phyloP scores from a whole-genome alignment of 2,888 invertebrate genomes.

The Eutolmus rufibarbis region DNA sequence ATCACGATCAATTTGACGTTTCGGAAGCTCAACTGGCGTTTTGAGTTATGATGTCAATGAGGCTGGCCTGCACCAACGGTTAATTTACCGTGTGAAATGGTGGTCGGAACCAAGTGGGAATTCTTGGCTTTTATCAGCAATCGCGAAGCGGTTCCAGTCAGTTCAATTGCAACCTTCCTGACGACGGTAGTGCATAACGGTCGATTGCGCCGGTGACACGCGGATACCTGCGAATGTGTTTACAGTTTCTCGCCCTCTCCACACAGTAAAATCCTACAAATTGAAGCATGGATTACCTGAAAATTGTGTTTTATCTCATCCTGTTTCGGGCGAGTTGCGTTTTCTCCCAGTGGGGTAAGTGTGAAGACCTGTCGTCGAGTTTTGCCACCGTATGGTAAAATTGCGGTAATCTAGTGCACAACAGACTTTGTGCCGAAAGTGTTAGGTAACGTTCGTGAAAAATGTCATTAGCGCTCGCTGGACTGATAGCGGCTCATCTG shows the following conservation, averaged over 20 bases:
- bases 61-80: neutral
- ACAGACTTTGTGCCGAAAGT: neutral
- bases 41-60: neutral
- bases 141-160: neutral
- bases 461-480: neutral
- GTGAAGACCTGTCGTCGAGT: neutral
- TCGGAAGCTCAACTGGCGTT: neutral
- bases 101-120: neutral
- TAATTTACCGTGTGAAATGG: neutral
- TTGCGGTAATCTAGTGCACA: neutral
- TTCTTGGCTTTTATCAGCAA: neutral
- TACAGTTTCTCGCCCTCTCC: neutral
- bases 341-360: constrained; percentile 2
- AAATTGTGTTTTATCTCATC: neutral
- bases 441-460: neutral
- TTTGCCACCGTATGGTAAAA: neutral
- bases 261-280: neutral
- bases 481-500: neutral
- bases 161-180: neutral
- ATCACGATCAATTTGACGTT: neutral
- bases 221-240: neutral
- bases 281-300: neutral
- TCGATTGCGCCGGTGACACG: neutral
- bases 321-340: neutral
- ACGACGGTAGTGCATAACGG: neutral